These are phyloP conservation scores for Blastobasis adustella DNA, from an alignment of 2,888 invertebrate genomes.

Conservation along the genomic window DNA sequence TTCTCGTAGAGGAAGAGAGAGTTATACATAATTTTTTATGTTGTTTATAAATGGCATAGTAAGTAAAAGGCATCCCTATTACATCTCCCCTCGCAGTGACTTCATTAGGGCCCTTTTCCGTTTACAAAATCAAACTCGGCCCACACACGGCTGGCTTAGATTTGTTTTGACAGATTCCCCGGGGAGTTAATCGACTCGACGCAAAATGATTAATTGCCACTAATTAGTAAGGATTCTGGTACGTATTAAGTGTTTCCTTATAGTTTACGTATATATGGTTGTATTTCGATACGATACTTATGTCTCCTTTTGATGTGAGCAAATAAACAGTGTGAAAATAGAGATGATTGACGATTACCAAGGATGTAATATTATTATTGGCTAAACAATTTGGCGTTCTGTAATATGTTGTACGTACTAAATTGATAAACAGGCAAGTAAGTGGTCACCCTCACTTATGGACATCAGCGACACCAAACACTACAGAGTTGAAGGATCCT, in stretches of 20 bases:
- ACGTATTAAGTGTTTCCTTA: background rate
- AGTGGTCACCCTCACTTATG: too few relatives aligned
- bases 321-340: background rate
- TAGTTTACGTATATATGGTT: too few relatives aligned
- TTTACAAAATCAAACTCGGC: background rate
- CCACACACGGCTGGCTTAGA: too few relatives aligned
- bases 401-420: background rate
- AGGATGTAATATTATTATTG: background rate
- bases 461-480: too few relatives aligned
- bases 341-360: background rate
- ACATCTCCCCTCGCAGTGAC: background rate
- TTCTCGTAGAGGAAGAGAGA: background rate
- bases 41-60: background rate
- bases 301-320: background rate
- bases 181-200: background rate
- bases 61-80: too few relatives aligned
- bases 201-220: conserved; percentile 1
- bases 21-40: background rate
- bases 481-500: too few relatives aligned
- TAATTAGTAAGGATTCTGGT: background rate
- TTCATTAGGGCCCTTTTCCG: background rate
- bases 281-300: background rate
- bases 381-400: background rate
- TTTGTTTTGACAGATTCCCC: background rate
- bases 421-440: background rate